A percentile compares a stretch with the other conserved stretches of the same genome.
Evolutionary conservation across 1,140 invertebrate species (phyloP).

Genomic region (Aphelinus atriplicis): DNA sequence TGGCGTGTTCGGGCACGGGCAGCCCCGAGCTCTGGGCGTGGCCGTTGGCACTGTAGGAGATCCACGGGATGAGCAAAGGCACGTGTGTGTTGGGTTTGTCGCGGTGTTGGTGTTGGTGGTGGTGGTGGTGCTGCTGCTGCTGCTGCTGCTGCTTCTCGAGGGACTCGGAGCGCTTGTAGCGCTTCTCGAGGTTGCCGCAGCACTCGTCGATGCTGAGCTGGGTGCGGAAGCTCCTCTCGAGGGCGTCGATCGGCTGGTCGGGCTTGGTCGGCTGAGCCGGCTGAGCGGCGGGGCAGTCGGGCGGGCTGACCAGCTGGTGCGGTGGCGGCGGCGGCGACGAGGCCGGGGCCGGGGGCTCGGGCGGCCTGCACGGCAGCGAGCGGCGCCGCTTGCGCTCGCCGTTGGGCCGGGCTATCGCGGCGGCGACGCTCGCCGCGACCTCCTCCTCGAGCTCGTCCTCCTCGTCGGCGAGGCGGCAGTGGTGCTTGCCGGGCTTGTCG

Average conservation of each 20-base stretch:
- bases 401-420: conserved; percentile 54
- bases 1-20: not conserved
- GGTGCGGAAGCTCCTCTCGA: conserved; percentile 55
- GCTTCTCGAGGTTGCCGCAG: conserved; percentile 56
- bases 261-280: conserved; percentile 4
- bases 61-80: conserved; percentile 27
- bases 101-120: not conserved
- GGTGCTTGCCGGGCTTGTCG: conserved; percentile 77
- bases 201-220: conserved; percentile 57
- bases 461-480: conserved; percentile 73
- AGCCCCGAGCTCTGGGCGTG: not conserved
- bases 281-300: not conserved
- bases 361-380: conserved; percentile 60
- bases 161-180: conserved; percentile 53
- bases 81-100: conserved; percentile 1
- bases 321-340: conserved; percentile 23
- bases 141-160: not conserved
- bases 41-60: conserved; percentile 8
- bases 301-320: not conserved
- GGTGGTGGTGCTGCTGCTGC: not conserved
- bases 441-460: conserved; percentile 68
- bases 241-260: conserved; percentile 42
- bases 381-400: conserved; percentile 61
- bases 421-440: conserved; percentile 54
- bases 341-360: conserved; percentile 34